Evolutionary conservation across 2,113 vertebrate species (phyloP).

Genomic region (Takifugu bimaculatus): DNA sequence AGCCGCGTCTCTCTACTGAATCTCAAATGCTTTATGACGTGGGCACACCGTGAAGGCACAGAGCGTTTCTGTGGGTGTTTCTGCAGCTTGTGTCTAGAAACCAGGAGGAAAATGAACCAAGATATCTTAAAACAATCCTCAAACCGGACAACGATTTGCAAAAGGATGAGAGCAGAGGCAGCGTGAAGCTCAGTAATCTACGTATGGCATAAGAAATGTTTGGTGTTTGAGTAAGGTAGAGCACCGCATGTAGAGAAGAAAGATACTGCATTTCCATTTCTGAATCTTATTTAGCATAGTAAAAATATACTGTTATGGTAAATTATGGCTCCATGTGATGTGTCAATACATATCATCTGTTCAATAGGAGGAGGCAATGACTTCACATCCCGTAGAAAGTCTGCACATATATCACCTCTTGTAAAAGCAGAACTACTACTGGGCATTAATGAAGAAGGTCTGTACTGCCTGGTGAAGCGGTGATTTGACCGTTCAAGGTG

Average conservation of each 20-base stretch:
- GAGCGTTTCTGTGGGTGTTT: conserved; percentile 37
- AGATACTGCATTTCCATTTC: conserved; percentile 39
- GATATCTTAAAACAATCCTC: conserved; percentile 25
- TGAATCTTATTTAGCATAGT: conserved; percentile 41
- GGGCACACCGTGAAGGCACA: conserved; percentile 64
- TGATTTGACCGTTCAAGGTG: too few species aligned
- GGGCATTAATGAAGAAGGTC: conserved; percentile 31
- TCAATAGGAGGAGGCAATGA: conserved; percentile 25
- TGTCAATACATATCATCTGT: conserved; percentile 20
- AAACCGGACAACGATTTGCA: conserved; percentile 28
- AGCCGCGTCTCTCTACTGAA: conserved; percentile 19
- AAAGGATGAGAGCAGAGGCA: conserved; percentile 35
- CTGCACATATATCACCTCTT: background rate
- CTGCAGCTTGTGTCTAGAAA: conserved; percentile 7
- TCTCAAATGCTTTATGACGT: conserved; percentile 39
- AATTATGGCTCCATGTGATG: conserved; percentile 34
- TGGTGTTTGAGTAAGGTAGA: conserved; percentile 46
- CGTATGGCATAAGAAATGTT: conserved; percentile 49
- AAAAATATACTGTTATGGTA: conserved; percentile 24
- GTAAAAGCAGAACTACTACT: too few species aligned
- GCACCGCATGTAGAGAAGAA: conserved; percentile 52
- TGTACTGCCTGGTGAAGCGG: conserved; percentile 11
- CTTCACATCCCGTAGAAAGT: background rate
- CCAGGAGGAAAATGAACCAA: conserved; percentile 9
- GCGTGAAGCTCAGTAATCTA: conserved; percentile 55